A percentile compares a stretch with the other conserved stretches of the same genome.
Evolutionary conservation across 37 sponge, comb jelly and placozoan genomes (phyloP).

Genomic region (Tethya wilhelma): DNA sequence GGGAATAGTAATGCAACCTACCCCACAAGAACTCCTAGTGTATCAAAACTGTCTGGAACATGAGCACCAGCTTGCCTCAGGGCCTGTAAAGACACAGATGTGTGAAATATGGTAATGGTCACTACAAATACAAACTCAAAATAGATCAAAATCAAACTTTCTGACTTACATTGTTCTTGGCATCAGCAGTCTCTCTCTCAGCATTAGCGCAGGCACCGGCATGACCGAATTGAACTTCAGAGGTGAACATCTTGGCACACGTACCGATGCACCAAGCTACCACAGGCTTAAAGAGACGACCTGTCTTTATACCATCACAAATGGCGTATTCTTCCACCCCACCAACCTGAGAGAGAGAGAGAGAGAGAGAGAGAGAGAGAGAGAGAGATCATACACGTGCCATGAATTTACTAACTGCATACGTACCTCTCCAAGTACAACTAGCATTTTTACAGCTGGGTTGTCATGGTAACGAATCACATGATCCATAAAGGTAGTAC

Average conservation of each 20-base stretch:
- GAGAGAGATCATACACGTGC: neutral
- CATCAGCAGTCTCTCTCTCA: constrained; percentile 87
- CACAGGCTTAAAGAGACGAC: constrained; percentile 91
- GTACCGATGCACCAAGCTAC: constrained; percentile 98
- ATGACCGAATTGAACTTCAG: constrained; percentile 99
- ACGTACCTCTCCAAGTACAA: constrained; percentile 93
- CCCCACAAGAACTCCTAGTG: constrained; percentile 79
- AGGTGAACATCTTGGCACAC: constrained; percentile 92
- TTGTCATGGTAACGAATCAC: constrained; percentile 88
- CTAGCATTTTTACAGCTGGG: constrained; percentile 90
- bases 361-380: neutral
- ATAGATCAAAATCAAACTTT: neutral
- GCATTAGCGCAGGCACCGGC: constrained; percentile 95
- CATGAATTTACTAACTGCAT: neutral
- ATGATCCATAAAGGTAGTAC: constrained; percentile 92
- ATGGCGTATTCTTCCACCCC: constrained; percentile 95
- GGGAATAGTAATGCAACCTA: neutral
- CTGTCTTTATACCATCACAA: constrained; percentile 76
- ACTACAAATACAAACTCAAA: neutral
- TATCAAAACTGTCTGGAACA: constrained; percentile 96
- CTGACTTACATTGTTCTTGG: constrained; percentile 87
- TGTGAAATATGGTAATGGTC: neutral
- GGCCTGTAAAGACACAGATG: constrained; percentile 47
- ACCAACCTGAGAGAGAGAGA: constrained; percentile 70
- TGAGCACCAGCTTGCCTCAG: constrained; percentile 84